Conservation (phyloP, 2,888 invertebrate genomes). For the Protodeltote pygarga region DNA sequence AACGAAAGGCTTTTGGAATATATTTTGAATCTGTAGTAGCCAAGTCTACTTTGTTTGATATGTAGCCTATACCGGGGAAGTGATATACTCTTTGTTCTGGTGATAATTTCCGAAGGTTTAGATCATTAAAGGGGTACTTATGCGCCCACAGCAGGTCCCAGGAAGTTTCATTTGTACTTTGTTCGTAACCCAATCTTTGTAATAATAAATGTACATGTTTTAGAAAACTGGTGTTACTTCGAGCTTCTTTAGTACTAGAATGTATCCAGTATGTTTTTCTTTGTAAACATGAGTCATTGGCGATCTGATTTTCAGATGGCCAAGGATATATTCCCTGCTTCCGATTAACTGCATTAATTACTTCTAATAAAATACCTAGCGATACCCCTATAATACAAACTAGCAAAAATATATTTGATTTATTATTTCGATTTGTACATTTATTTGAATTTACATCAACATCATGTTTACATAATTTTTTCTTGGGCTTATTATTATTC, state of each 20-base stretch:
- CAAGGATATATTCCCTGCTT: too few species aligned
- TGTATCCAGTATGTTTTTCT: slow-evolving; percentile 86
- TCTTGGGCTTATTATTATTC: slow-evolving; percentile 25
- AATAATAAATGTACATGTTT: slow-evolving; percentile 94
- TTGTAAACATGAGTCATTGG: slow-evolving; percentile 41
- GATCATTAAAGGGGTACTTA: slow-evolving; percentile 93
- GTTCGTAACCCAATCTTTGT: slow-evolving; percentile 90
- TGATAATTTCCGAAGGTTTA: slow-evolving; percentile 86
- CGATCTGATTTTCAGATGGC: too few species aligned
- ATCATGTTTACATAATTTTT: slow-evolving; percentile 28
- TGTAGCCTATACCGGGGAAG: slow-evolving; percentile 96
- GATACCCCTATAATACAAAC: slow-evolving; percentile 72
- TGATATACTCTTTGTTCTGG: slow-evolving; percentile 95
- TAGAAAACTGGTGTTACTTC: slow-evolving; percentile 88
- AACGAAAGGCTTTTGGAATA: slow-evolving; percentile 95
- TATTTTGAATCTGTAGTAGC: slow-evolving; percentile 92
- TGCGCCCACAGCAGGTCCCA: slow-evolving; percentile 98
- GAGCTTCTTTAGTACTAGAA: slow-evolving; percentile 82
- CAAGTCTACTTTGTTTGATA: slow-evolving; percentile 96
- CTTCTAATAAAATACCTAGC: slow-evolving; percentile 69
- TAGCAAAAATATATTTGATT: slow-evolving; percentile 63
- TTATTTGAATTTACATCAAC: slow-evolving; percentile 14
- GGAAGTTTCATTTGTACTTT: slow-evolving; percentile 83
- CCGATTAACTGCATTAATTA: slow-evolving; percentile 64
- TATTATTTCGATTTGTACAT: slow-evolving; percentile 39